Conservation (phyloP, 2,113 vertebrate species). For the Hemiscyllium ocellatum region DNA sequence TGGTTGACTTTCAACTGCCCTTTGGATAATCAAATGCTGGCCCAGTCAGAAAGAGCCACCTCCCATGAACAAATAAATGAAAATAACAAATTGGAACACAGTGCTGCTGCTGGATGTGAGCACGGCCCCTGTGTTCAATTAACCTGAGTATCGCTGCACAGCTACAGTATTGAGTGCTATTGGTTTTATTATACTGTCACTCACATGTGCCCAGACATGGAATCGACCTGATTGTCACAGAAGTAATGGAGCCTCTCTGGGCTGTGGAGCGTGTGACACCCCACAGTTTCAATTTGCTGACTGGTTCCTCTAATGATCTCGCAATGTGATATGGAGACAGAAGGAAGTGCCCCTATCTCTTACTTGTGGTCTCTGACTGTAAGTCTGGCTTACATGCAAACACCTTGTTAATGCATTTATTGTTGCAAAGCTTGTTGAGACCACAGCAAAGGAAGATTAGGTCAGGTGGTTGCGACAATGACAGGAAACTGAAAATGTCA, state of each 20-base stretch:
- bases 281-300: background rate
- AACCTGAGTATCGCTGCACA: background rate
- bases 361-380: background rate
- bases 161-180: background rate
- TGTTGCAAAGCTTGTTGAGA: background rate
- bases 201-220: background rate
- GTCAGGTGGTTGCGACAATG: background rate
- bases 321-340: background rate
- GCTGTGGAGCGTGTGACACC: background rate
- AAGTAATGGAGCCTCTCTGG: background rate
- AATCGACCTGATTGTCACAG: background rate
- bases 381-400: background rate
- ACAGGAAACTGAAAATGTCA: background rate
- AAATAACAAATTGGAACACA: no score
- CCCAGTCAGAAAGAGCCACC: no score
- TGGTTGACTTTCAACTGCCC: no score
- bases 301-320: background rate
- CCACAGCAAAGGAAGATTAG: background rate
- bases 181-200: background rate
- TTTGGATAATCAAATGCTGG: no score
- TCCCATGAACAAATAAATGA: no score
- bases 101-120: no score
- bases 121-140: no score
- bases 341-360: conserved; percentile 2
- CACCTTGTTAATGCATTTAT: background rate